Base-by-base conservation (phyloP, 2,888 invertebrate genomes). In the Bimastos eiseni region DNA sequence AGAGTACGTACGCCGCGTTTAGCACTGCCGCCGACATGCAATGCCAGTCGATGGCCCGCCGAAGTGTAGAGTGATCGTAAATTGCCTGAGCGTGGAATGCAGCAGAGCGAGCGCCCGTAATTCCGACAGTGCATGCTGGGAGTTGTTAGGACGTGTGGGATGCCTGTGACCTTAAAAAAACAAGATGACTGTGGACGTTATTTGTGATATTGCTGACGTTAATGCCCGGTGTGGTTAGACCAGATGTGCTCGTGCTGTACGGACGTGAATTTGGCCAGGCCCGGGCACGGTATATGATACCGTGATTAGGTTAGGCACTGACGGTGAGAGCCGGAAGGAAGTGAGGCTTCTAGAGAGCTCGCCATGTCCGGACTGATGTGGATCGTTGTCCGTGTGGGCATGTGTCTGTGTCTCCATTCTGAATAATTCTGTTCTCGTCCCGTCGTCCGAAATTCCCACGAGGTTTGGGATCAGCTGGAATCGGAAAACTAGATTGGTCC, bases 391-490 rank as follows among this genome's bases (percentile, higher is more conserved):
- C n/a, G 70, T 70, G 70, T 70, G 17, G 4, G 70, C 1, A 8
- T 17, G n/a, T n/a, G n/a, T 30, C 4, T 49, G 49, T 49, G 24
- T 70, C 70, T 70, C 70, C 11, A 70, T n/a, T 70, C 70, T n/a
- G 70, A 70, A 70, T 70, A 70, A 70, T 70, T 70, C 70, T 8
- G 70, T 70, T 70, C 30, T n/a, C n/a, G 70, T n/a, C n/a, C 30
- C n/a, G 4, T 70, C 70, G 70, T 70, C 70, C n/a, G 70, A 30
- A 70, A 70, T 30, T 8, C 70, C n/a, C 70, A 70, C 30, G 70
- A 70, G 70, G 70, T n/a, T 70, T 70, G 70, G 70, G 70, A 70
- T n/a, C 70, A 70, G 70, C 70, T 70, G 70, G 70, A 70, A n/a
- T 70, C 70, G 30, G 6, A 11, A 70, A 70, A 70, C 3, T 70